Evolutionary conservation across 2,888 invertebrate species (phyloP), one percentile per base, ranked within the genome.

Genomic region (Epicampocera succincta): DNA sequence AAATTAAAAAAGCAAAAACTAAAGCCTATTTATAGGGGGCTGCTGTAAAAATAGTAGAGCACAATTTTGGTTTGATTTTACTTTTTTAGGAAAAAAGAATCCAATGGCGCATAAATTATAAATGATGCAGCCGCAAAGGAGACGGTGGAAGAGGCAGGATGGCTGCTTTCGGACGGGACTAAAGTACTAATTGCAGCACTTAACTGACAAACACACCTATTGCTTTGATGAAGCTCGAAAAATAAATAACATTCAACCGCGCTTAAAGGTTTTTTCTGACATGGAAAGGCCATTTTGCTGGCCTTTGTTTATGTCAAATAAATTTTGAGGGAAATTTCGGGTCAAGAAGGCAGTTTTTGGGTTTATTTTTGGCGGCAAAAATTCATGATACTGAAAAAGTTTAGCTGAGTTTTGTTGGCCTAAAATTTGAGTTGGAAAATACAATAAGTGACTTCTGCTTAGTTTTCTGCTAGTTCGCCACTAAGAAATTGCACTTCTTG

Each of bases 11-110:
- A 40, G 12, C 3, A 81, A 65, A 74, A 74, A 66, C 50, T 74
- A 66, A 78, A 82, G 82, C 82, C 74, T 82, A 82, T 71, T 82
- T 82, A 74, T 78, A 78, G 82, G 81, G 56, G 81, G 78, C 78
- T 54, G 78, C 54, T 78, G 52, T 33, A 58, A 66, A 78, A 78
- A 78, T 52, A 78, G 52, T 44, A 78, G 15, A 73, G 60, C 72
- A 79, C 66, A 72, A 72, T 66, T 60, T 61, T 11, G 8, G 42
- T 61, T 72, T 72, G 15, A 40, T 72, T 72, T 63, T 71, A 38
- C 21, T 61, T 60, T 72, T 66, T 52, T 46, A 72, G 66, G 40
- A 65, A 65, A 60, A 78, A 66, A 66, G 50, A 44, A 38, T 69
- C 25, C 66, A 19, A 66, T 79, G 66, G 65, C 44, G 61, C 74